Evolutionary conservation across 2,797 vertebrate genomes (phyloP), one percentile per base, ranked within the genome.

Genomic region (Xyrichtys novacula): DNA sequence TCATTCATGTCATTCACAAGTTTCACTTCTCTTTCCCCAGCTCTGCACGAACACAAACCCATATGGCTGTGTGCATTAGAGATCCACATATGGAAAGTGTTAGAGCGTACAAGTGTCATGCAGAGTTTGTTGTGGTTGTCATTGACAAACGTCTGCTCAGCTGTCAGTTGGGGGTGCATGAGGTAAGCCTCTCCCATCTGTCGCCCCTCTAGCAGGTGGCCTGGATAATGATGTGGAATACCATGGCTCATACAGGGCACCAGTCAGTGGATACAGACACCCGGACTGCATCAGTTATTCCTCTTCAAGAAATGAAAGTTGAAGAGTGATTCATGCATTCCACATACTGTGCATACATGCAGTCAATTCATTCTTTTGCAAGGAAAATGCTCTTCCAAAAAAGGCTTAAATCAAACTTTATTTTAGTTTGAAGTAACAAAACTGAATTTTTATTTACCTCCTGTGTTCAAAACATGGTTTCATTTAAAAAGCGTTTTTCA

Each of bases 181-280:
- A 89, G 81, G 84, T 90, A 85, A 81, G 78, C 83, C 59, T 79
- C 64, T 74, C 60, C 85, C 88, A 89, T 89, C 88, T 91, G 89
- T 78, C 32, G 61, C 39, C 55, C 54, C 60, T 6, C 72, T 49
- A 75, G 85, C 84, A 90, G 86, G 88, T 85, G 85, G 81, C 44
- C 66, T 65, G 71, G 85, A 86, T 90, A 89, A 88, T 90, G 84
- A 89, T 80, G 77, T 71, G 70, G 46, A 23, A 10, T 63, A 61
- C 62, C 39, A 15, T 7, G 42, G 56, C 68, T 80, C 72, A 79
- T 58, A 72, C 25, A 22, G 66, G 76, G 76, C 58, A 65, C 42
- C 78, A 65, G 59, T 74, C 54, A 36, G 74, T 42, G 25, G 68
- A 56, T 32, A 75, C 36, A 31, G 42, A 26, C 49, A 40, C 19